Base-by-base conservation (phyloP, 2,888 invertebrate species). In the Lacanobia oleracea region DNA sequence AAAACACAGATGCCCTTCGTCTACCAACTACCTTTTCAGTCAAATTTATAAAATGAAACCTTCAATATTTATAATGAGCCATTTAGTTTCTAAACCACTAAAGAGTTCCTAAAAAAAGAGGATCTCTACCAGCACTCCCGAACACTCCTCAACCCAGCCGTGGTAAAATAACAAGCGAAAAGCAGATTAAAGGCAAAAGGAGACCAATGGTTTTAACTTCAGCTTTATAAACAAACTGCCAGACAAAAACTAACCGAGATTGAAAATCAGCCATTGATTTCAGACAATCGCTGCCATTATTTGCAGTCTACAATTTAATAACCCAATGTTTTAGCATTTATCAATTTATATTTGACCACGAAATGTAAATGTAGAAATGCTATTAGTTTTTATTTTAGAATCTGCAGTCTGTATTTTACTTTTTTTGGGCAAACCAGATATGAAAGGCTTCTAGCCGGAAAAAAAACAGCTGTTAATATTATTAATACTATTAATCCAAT, bases 151-250 rank as follows among this genome's bases (percentile, higher is more conserved):
- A 54, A 27, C n/a, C n/a, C 14, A 7, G 14, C 4, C 10, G 21
- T 23, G 45, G 18, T 56, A 37, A 54, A 67, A 48, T 73, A 73
- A 73, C 59, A 64, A 73, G 27, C 23, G 12, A 21, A 57, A 75
- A 75, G 27, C 27, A 62, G 37, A 53, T 53, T 62, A 53, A 57
- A 68, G 12, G 10, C 27, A 68, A 57, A 48, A 75, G 0, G 12
- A 51, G 51, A 45, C 8, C 51, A 68, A 62, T 23, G n/a, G 62
- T 59, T 62, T 68, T 43, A 76, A 16, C 48, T 53, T 8, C 53
- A 59, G 68, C 48, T 63, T 68, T 59, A 23, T 63, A 43, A 63
- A 63, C 27, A 63, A 75, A 75, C 40, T 53, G 57, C 6, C 51
- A 48, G 23, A 62, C 18, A 63, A 68, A 67, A 61, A 48, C 27